Evolutionary conservation across 1,140 invertebrate genomes (phyloP).

Genomic region (Gonioctena quinquepunctata): DNA sequence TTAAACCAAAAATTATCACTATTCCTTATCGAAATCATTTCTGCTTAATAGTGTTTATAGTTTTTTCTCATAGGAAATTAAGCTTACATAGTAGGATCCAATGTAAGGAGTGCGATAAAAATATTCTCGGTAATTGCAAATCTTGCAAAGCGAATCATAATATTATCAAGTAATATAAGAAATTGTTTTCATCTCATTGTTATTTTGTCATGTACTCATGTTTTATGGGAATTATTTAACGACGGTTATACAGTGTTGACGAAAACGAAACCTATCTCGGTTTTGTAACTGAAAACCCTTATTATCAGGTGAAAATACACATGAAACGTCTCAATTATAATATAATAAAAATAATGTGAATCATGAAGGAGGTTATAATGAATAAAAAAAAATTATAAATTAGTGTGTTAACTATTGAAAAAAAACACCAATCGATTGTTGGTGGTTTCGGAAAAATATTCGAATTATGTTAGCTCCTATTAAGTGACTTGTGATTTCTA

Average conservation of each 20-base stretch:
- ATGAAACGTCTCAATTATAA: no score
- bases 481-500: no score
- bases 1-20: neutral
- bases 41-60: conserved; percentile 12
- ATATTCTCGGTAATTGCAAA: conserved; percentile 16
- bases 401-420: no score
- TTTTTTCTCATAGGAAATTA: conserved; percentile 17
- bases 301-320: no score
- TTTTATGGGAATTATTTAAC: conserved; percentile 3
- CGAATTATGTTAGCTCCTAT: no score
- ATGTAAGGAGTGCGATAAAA: neutral
- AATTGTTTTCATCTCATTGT: conserved; percentile 16
- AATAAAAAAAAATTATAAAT: no score
- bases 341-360: no score
- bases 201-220: conserved; percentile 13
- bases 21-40: conserved; percentile 4
- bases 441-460: no score
- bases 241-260: neutral
- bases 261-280: neutral
- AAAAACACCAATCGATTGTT: no score
- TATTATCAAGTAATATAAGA: conserved; percentile 21
- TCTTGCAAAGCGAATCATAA: conserved; percentile 17
- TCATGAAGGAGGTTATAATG: no score
- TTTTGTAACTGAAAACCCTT: no score
- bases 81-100: conserved; percentile 12